Conservation (phyloP, 1,140 invertebrate genomes). For the silkworm (Bombyx mori) region ASM3026992v2 NC_085118.1:6827001-6827500, state of each 20-base stretch:
- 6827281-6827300: no score
- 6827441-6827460: constrained; percentile 27
- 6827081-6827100: constrained; percentile 25
- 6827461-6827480: constrained; percentile 11
- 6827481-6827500: constrained; percentile 23
- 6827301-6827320: no score
- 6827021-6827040: constrained; percentile 22
- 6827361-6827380: constrained; percentile 1
- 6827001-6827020: constrained; percentile 2
- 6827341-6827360: neutral
- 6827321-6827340: no score
- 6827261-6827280: no score
- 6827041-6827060: constrained; percentile 14
- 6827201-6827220: no score
- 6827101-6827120: constrained; percentile 23
- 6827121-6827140: constrained; percentile 8
- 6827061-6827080: constrained; percentile 16
- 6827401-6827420: constrained; percentile 16
- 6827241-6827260: no score
- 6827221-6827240: no score
- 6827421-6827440: constrained; percentile 14
- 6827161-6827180: no score
- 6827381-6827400: constrained; percentile 4
- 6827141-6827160: neutral
- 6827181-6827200: no score